Percentiles rank a stretch among this genome's conserved stretches.
Conservation (phyloP, 2,113 vertebrate species). For the Gracilinanus agilis region DNA sequence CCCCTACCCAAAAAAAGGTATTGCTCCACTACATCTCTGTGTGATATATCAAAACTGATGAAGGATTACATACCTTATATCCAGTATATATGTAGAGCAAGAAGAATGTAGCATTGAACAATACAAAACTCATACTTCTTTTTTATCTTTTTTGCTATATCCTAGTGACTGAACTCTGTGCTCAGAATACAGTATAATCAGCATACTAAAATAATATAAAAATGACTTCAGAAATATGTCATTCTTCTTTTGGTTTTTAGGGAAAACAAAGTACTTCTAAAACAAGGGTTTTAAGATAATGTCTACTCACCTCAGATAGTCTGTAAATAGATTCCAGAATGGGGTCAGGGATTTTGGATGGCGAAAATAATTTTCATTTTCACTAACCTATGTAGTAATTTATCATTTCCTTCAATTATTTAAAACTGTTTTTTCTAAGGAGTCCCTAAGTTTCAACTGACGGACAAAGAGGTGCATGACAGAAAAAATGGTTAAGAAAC, state of each 20-base stretch:
- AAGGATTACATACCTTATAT: neutral
- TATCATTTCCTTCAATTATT: neutral
- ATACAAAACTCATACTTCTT: neutral
- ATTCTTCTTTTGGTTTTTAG: neutral
- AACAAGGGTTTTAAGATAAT: neutral
- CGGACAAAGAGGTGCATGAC: neutral
- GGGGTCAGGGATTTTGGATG: neutral
- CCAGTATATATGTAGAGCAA: neutral
- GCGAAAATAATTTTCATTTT: neutral
- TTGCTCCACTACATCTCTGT: neutral
- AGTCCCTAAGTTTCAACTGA: neutral
- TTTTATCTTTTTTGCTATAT: neutral
- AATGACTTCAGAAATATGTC: neutral
- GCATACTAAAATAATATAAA: neutral
- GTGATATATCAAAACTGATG: neutral
- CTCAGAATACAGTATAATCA: neutral
- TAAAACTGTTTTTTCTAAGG: neutral
- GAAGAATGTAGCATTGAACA: neutral
- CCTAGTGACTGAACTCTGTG: neutral
- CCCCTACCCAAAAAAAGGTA: neutral
- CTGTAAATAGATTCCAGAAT: neutral
- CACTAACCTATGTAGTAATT: neutral
- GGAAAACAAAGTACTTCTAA: neutral
- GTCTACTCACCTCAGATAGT: neutral
- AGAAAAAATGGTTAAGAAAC: neutral